Base-by-base conservation (phyloP, 1,140 invertebrate species). In the Bombyx mandarina region DNA sequence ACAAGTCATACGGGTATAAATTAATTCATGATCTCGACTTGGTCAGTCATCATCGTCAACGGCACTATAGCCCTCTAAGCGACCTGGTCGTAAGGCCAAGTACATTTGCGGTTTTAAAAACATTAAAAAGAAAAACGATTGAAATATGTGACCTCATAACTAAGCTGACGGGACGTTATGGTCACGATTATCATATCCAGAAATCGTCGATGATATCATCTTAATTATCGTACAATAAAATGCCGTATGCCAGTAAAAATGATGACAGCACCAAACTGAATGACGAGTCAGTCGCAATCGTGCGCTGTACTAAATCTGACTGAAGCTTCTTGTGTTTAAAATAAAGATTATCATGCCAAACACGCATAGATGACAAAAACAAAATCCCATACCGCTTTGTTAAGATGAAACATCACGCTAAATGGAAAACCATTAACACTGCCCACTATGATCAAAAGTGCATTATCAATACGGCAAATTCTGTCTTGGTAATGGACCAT, bases 171-270 rank as follows among this genome's bases (percentile, higher is more conserved):
- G 66, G 67, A 67, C 71, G 69, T 73, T 65, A 75, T 65, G 69
- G 75, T 77, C 71, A 75, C 72, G 69, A 76, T 72, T 72, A 77
- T 76, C 73, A 66, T 71, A 68, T 71, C 66, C 68, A 67, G 72
- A 71, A 71, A 74, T 69, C 63, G 63, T 66, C 68, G 69, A 64
- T 82, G 79, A 82, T 73, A 79, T 79, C 79, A 82, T 58, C 66
- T n/a, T 73, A 73, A 69, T 72, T 63, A 69, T 69, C 52, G 63
- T 61, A 72, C 70, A 75, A 72, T 72, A 73, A 74, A 76, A 75
- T 70, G 70, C 62, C 62, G 75, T 67, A 73, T 67, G 56, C 63
- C 54, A 63, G 62, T 60, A 72, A 67, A 73, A 74, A 73, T 65
- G 71, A 79, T 78, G 79, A 79, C 71, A 69, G 61, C 79, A 79